These are phyloP conservation scores for Percina caprodes DNA, from an alignment of 2,113 vertebrate species.

Conservation along the genomic window DNA sequence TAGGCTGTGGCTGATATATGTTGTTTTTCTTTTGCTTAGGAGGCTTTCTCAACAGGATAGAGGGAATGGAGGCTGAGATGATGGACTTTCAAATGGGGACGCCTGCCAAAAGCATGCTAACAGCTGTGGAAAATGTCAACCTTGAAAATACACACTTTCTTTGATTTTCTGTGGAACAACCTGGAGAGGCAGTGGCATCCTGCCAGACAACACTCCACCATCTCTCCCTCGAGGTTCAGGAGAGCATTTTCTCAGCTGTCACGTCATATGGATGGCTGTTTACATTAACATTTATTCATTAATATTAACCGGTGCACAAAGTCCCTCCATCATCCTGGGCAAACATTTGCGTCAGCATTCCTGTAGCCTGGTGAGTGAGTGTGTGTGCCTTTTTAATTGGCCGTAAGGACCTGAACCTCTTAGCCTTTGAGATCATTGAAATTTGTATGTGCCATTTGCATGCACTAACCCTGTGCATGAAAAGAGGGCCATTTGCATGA, in stretches of 20 bases:
- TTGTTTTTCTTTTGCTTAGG: constrained; percentile 31
- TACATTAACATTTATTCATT: constrained; percentile 44
- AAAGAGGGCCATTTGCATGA: constrained; percentile 53
- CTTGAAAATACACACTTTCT: constrained; percentile 51
- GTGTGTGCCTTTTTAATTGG: constrained; percentile 56
- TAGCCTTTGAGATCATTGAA: constrained; percentile 55
- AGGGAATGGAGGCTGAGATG: constrained; percentile 18
- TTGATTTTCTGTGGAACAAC: constrained; percentile 59
- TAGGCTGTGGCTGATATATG: constrained; percentile 39
- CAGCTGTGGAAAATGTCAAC: constrained; percentile 66
- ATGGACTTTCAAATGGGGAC: constrained; percentile 10
- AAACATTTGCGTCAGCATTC: constrained; percentile 63
- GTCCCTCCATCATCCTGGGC: constrained; percentile 31
- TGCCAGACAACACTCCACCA: constrained; percentile 22
- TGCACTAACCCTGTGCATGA: constrained; percentile 28
- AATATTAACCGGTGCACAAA: constrained; percentile 39
- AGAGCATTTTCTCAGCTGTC: constrained; percentile 38
- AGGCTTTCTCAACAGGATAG: constrained; percentile 16
- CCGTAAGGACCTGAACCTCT: constrained; percentile 37
- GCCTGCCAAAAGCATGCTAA: constrained; percentile 30
- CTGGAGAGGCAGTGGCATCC: constrained; percentile 25
- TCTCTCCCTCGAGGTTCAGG: neutral
- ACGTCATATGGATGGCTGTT: constrained; percentile 36
- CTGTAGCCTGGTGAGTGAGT: constrained; percentile 11
- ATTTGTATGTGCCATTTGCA: constrained; percentile 56